A percentile compares a stretch with the other conserved stretches of the same genome.
These are phyloP conservation scores for Pelecanus crispus DNA, from an alignment of 2,113 vertebrate species.

Conservation along the genomic window DNA sequence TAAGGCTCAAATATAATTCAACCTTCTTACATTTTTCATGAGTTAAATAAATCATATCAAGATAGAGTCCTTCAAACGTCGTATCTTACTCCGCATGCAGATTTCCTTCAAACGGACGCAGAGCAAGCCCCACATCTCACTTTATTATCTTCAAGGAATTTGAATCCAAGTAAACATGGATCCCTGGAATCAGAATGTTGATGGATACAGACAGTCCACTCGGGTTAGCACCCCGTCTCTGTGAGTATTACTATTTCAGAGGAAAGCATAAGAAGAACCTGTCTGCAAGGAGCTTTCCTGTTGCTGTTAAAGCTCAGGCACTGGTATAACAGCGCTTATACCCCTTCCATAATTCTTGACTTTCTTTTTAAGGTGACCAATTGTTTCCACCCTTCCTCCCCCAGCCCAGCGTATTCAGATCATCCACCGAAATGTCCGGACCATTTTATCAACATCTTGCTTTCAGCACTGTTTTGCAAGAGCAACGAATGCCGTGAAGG, in stretches of 20 bases:
- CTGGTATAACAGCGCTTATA: neutral
- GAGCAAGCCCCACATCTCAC: neutral
- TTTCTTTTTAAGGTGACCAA: neutral
- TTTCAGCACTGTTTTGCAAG: neutral
- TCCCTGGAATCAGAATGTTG: neutral
- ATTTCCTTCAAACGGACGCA: neutral
- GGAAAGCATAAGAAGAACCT: neutral
- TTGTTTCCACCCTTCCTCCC: neutral
- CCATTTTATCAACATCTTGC: neutral
- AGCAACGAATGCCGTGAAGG: neutral
- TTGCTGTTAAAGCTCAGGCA: neutral
- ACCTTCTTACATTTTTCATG: constrained; percentile 57
- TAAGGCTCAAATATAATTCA: constrained; percentile 49
- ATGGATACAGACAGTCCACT: neutral
- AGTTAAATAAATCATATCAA: constrained; percentile 56
- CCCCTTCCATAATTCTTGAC: neutral
- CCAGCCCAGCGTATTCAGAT: neutral
- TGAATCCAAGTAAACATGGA: neutral
- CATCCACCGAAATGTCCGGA: neutral
- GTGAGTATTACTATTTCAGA: neutral
- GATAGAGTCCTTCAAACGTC: neutral
- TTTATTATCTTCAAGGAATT: neutral
- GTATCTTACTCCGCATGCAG: neutral
- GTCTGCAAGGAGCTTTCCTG: neutral
- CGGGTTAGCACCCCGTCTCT: neutral